Base-by-base conservation (phyloP, 2,888 invertebrate species). In the Trissoscelio sp. region DNA sequence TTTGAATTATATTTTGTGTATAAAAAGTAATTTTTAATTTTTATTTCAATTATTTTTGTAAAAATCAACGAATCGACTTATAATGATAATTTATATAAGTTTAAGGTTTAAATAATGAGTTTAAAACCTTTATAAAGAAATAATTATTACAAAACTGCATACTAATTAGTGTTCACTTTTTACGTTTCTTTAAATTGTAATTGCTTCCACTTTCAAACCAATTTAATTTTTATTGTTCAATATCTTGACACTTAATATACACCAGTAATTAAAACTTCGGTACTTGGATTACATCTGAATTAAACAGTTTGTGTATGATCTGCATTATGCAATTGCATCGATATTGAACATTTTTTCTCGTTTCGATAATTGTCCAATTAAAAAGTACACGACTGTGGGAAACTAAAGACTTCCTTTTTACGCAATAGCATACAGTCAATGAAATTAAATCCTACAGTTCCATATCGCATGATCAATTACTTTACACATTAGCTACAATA, bases 391-490 rank as follows among this genome's bases (percentile, higher is more conserved):
- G 51, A 14, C 20, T 42, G 64, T 64, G 64, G 48, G 37, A 58
- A 58, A 58, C 58, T 7, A 18, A 20, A 31, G 48, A 67, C 31
- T 55, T 67, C 67, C 42, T 37, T 4, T 18, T 66, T 51, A 53
- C 66, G 66, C 11, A 66, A 66, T 9, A 6, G n/a, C n/a, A 31
- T 20, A 18, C 14, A 1, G 14, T n/a, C 18, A 3, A 53, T 18
- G 31, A 44, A 67, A 53, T 44, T 42, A 53, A 42, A 55, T 39
- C 44, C 24, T 14, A 16, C 46, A 46, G 42, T 62, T 24, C 11
- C 16, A 44, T 51, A 64, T 64, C 28, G 31, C 37, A 16, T 69
- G 34, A 69, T 67, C 55, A 55, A 67, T 69, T 69, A 46, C 57
- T 55, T 57, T 46, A 20, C 57, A 31, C 55, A 57, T 69, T 57